These are phyloP conservation scores for Pinctada fucata DNA, from an alignment of 2,888 invertebrate genomes.

Conservation along the genomic window DNA sequence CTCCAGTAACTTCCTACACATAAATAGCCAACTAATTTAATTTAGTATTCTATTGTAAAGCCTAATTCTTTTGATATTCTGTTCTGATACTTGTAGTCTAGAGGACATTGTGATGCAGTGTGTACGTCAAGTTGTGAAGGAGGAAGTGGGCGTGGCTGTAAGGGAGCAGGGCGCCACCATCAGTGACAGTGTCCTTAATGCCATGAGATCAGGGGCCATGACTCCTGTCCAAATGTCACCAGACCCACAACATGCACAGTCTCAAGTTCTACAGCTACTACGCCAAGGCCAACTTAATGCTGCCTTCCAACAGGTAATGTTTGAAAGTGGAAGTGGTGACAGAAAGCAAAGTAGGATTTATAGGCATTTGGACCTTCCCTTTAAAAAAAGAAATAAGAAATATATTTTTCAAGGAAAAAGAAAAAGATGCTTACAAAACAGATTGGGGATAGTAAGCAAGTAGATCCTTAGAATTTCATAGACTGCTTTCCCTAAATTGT, in stretches of 20 bases:
- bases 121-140: conserved; percentile 68
- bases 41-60: too few species aligned
- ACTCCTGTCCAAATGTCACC: conserved; percentile 83
- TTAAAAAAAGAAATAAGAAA: too few species aligned
- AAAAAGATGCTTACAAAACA: too few species aligned
- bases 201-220: conserved; percentile 84
- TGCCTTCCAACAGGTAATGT: conserved; percentile 85
- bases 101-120: conserved; percentile 73
- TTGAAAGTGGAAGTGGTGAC: not conserved
- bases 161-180: conserved; percentile 82
- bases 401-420: too few species aligned
- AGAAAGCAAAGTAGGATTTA: too few species aligned
- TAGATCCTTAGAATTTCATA: too few species aligned
- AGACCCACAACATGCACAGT: conserved; percentile 72
- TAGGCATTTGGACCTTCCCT: too few species aligned
- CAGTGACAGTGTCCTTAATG: conserved; percentile 81
- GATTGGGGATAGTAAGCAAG: too few species aligned
- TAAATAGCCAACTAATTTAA: too few species aligned
- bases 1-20: too few species aligned
- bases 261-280: conserved; percentile 84
- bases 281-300: conserved; percentile 87
- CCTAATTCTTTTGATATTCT: too few species aligned
- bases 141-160: conserved; percentile 71
- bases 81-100: conserved; percentile 58
- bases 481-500: too few species aligned